Evolutionary conservation across 2,888 invertebrate genomes (phyloP), one percentile per base, ranked within the genome.

Genomic region (Hirtodrosophila alboralis): DNA sequence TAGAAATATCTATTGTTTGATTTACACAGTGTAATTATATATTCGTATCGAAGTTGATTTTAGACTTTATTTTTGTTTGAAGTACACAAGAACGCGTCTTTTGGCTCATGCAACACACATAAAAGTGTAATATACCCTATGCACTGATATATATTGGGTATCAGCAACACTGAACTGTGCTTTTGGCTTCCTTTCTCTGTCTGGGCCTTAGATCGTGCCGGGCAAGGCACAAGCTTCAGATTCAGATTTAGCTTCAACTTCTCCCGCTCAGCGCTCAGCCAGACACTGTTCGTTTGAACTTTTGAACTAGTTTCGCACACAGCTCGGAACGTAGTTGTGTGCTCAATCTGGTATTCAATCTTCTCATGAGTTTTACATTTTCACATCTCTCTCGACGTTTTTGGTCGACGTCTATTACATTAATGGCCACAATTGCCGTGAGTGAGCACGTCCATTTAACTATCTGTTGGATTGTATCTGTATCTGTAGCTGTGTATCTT

Each of bases 221-320:
- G 14, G 27, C 49, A 5, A 48, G 59, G 16, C 61, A 48, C 31
- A 47, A 48, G 41, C 47, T 23, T 9, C 21, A 41, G 23, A 3
- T 40, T 28, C 30, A 40, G 30, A 28, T 9, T 9, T 21, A 41
- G 31, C 21, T 30, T 26, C 4, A 13, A 33, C 43, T 43, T 44
- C 47, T 41, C 28, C 30, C 40, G 33, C 45, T 69, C 47, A 64
- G 44, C 40, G 33, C 45, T 69, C 47, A 64, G 44, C 41, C 69
- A 33, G 65, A 48, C 51, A 30, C 38, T 62, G 60, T 61, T 71
- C 47, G 78, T 58, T 72, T 87, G 85, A 85, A 87, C 85, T 85
- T 87, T 87, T 85, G 88, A 85, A 87, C 85, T 87, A 85, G 87
- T 76, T 85, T 87, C 58, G 53, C 64, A 56, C 67, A 62, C 33